Conservation (phyloP, 2,888 invertebrate species). For the Protodeltote pygarga region DNA sequence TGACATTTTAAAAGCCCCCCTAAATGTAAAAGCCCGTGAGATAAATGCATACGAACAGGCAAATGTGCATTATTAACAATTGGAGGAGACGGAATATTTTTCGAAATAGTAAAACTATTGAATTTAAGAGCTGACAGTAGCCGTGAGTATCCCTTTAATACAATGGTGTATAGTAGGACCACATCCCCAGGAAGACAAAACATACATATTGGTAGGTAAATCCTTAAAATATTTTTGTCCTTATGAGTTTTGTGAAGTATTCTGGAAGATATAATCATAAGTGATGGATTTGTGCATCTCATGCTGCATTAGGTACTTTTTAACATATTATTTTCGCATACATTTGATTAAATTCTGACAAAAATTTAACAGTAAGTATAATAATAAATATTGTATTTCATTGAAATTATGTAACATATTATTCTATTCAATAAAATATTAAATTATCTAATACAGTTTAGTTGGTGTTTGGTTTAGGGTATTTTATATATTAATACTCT, state of each 20-base stretch:
- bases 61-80: conserved; percentile 78
- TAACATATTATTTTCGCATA: conserved; percentile 26
- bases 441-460: conserved; percentile 21
- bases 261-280: conserved; percentile 44
- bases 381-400: conserved; percentile 41
- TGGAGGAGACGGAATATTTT: conserved; percentile 69
- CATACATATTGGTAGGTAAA: conserved; percentile 45
- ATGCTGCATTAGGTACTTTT: conserved; percentile 34
- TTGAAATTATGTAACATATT: conserved; percentile 39
- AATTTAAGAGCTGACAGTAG: conserved; percentile 43
- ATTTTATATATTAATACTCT: conserved; percentile 19
- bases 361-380: conserved; percentile 37
- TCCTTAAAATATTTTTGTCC: conserved; percentile 48
- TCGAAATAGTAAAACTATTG: conserved; percentile 48
- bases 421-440: conserved; percentile 37
- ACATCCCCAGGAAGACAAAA: conserved; percentile 71
- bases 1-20: conserved; percentile 70
- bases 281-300: conserved; percentile 45
- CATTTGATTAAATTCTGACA: conserved; percentile 42
- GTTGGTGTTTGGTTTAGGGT: conserved; percentile 28
- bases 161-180: conserved; percentile 55
- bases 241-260: conserved; percentile 51
- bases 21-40: conserved; percentile 76
- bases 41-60: conserved; percentile 80
- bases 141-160: conserved; percentile 42